Base-by-base conservation (phyloP, 64 coral and sea anemone genomes). In the Montipora cactus region DNA sequence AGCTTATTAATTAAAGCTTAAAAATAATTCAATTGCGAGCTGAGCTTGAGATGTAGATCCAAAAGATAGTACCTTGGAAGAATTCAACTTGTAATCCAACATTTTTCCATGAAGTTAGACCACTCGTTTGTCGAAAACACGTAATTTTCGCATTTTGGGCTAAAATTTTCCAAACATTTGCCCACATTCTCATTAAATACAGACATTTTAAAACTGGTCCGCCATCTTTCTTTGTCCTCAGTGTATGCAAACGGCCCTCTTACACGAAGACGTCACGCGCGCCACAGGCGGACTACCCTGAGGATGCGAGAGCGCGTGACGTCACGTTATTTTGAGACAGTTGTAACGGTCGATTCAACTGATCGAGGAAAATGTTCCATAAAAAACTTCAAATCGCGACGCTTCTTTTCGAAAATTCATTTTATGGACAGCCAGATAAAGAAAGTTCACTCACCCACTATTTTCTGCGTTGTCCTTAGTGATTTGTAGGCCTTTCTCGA, bases 401-500 rank as follows among this genome's bases (percentile, higher is more conserved):
- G 28, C 0, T 37, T 37, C 0, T 37, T 37, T 37, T 37, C 28
- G 28, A 37, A 37, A 37, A 1, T 37, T 37, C 28, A 37, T 37
- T 37, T 37, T 37, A 37, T 37, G 28, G 28, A 37, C 28, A 1
- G 28, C 28, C 28, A 37, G 28, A 37, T 37, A 37, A 37, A 37
- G 1, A 37, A 37, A 37, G 28, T 37, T 37, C 28, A 37, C 28
- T 37, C 28, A 37, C 28, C 28, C 28, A 37, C 28, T 37, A 37
- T 37, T 37, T 37, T 37, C 28, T 37, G 28, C 28, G 28, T 37
- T 37, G 28, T 37, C 28, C 28, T 37, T 1, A 37, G 28, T 37
- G 28, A 37, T 37, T 37, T 37, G 28, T 37, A 37, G 87, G 69
- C 74, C 74, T 89, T 70, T 89, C 74, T 78, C 69, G 87, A 69